Conservation (phyloP, 2,113 vertebrate species). For the Coptodon rendalli region DNA sequence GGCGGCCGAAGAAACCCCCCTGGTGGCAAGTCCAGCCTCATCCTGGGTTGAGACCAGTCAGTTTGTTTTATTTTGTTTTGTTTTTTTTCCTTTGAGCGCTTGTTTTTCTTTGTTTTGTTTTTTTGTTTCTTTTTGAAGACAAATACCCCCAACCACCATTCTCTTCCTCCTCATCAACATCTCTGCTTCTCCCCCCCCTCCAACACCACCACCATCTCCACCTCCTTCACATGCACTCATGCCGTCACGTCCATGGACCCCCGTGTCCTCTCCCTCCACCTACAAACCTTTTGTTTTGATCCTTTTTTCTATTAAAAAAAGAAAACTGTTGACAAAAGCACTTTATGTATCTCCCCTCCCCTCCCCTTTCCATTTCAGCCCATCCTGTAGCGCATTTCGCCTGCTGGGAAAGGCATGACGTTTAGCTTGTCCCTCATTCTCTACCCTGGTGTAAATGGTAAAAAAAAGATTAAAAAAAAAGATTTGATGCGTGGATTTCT, state of each 20-base stretch:
- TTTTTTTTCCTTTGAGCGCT: neutral
- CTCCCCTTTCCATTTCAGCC: conserved; percentile 59
- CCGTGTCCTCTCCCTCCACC: conserved; percentile 37
- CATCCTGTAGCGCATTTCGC: conserved; percentile 70
- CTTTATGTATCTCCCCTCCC: conserved; percentile 75
- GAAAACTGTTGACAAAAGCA: conserved; percentile 77
- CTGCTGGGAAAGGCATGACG: conserved; percentile 68
- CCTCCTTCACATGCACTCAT: conserved; percentile 36
- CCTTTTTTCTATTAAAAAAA: conserved; percentile 73
- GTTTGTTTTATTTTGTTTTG: neutral
- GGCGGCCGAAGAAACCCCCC: conserved; percentile 91
- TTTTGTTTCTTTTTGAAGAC: conserved; percentile 47
- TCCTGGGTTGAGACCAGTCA: conserved; percentile 82
- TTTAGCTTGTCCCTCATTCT: conserved; percentile 61
- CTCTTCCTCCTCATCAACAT: conserved; percentile 35
- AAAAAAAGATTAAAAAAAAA: conserved; percentile 59
- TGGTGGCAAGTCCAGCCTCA: conserved; percentile 94
- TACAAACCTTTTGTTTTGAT: conserved; percentile 64
- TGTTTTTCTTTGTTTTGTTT: neutral
- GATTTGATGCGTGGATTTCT: conserved; percentile 79
- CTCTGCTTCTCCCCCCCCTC: neutral
- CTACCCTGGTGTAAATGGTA: conserved; percentile 65
- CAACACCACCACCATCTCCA: neutral
- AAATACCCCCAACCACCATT: conserved; percentile 16
- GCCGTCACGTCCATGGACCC: conserved; percentile 28